A percentile compares a stretch with the other conserved stretches of the same genome.
phyloP scores from a whole-genome alignment of 2,113 vertebrate genomes.

The Micromys minutus region DNA sequence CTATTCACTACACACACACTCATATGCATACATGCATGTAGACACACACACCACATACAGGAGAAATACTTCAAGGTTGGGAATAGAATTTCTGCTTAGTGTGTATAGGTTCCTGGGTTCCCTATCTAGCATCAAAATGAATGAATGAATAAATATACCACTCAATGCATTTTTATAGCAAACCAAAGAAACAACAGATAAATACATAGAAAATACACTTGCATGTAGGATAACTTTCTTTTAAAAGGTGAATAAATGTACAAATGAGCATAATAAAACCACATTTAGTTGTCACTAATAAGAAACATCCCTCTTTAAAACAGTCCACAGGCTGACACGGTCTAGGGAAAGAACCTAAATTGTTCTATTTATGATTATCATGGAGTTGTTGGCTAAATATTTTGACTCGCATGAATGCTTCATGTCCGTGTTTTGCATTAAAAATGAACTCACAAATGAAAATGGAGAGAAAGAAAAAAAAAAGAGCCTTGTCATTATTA shows the following conservation, averaged over 20 bases:
- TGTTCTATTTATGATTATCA: conserved; percentile 5
- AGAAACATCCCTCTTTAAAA: conserved; percentile 18
- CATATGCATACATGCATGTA: neutral
- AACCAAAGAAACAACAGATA: neutral
- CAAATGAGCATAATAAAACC: neutral
- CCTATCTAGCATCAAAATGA: neutral
- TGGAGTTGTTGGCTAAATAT: conserved; percentile 17
- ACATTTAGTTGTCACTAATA: neutral
- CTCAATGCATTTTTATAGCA: neutral
- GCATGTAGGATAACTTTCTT: neutral
- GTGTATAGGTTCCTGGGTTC: neutral
- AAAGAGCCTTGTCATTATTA: conserved; percentile 16
- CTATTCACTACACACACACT: neutral
- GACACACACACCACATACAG: neutral
- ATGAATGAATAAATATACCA: neutral
- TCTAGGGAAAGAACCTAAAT: neutral
- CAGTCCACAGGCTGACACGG: neutral
- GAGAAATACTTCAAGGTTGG: neutral
- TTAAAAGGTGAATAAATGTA: neutral
- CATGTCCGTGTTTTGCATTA: neutral
- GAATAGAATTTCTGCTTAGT: neutral
- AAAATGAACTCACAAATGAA: conserved; percentile 33
- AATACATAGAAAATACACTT: neutral
- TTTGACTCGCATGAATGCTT: conserved; percentile 36
- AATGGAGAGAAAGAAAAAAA: conserved; percentile 46